Evolutionary conservation across 2,113 vertebrate species (phyloP).

Genomic region (Pterocles orientalis): DNA sequence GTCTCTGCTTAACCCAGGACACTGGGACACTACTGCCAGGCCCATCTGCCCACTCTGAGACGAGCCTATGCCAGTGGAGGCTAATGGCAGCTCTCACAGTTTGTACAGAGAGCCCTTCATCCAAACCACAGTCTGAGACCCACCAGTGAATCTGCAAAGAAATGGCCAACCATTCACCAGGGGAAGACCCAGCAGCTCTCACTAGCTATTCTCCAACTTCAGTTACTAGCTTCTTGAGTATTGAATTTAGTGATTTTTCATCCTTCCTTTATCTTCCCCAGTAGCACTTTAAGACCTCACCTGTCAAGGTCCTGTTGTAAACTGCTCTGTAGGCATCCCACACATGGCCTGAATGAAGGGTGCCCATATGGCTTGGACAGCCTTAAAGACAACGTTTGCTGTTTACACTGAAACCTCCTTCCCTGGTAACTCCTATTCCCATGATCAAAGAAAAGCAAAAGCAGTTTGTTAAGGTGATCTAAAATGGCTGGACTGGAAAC

Average conservation of each 20-base stretch:
- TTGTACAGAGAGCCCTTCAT: not conserved
- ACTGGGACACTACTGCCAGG: not conserved
- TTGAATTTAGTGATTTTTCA: not conserved
- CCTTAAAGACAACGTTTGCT: not conserved
- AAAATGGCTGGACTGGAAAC: not conserved
- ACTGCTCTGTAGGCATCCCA: not conserved
- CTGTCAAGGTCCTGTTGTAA: not conserved
- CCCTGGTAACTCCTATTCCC: not conserved
- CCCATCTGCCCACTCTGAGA: accelerated
- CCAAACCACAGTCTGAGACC: not conserved
- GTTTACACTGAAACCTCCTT: not conserved
- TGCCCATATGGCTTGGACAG: not conserved
- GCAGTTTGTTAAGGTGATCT: not conserved
- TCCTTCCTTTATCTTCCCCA: not conserved
- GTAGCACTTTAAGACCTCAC: not conserved
- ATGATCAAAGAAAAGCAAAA: not conserved
- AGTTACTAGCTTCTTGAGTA: not conserved
- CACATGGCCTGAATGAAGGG: not conserved
- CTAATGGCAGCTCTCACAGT: not conserved
- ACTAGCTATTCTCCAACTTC: not conserved
- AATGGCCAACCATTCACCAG: not conserved
- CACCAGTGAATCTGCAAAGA: not conserved
- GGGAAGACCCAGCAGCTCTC: not conserved
- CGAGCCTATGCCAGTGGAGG: not conserved
- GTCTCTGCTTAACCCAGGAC: too few relatives aligned